Conservation (phyloP, 2,888 invertebrate species). For the Lepidochrysops patricia region DNA sequence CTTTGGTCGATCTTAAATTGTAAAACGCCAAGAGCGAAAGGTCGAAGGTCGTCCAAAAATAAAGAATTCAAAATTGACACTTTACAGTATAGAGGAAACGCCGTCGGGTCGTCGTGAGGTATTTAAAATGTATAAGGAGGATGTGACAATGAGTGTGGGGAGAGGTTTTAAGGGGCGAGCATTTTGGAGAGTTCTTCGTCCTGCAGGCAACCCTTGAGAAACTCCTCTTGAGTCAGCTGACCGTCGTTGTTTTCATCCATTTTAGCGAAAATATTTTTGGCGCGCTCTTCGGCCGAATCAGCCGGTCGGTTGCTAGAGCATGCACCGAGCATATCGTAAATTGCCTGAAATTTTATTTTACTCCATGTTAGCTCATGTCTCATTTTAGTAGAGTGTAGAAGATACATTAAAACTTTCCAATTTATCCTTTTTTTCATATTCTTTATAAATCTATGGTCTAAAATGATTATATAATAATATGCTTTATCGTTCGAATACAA, state of each 20-base stretch:
- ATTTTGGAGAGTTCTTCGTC: slow-evolving; percentile 96
- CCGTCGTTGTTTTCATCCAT: slow-evolving; percentile 99
- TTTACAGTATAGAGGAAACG: slow-evolving; percentile 24
- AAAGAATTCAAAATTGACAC: neutral
- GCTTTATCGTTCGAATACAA: neutral
- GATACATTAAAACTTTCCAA: too few species aligned
- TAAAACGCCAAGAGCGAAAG: neutral
- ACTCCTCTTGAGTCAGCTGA: slow-evolving; percentile 97
- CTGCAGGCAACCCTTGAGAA: slow-evolving; percentile 96
- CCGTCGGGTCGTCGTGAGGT: slow-evolving; percentile 46
- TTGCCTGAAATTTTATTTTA: slow-evolving; percentile 81
- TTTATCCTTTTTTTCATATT: too few species aligned
- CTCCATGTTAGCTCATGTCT: neutral
- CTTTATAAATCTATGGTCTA: too few species aligned
- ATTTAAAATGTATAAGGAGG: slow-evolving; percentile 23
- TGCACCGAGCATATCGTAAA: slow-evolving; percentile 99
- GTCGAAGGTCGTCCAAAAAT: neutral
- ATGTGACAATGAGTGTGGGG: slow-evolving; percentile 22
- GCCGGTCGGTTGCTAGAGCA: slow-evolving; percentile 96
- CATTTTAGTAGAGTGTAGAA: neutral
- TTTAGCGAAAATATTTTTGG: slow-evolving; percentile 98
- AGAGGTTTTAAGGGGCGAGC: slow-evolving; percentile 88
- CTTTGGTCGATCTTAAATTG: neutral
- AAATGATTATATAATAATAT: too few species aligned
- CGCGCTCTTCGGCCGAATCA: slow-evolving; percentile 96